These are phyloP conservation scores for Procambarus clarkii DNA, from an alignment of 1,140 invertebrate species.

Conservation along the genomic window DNA sequence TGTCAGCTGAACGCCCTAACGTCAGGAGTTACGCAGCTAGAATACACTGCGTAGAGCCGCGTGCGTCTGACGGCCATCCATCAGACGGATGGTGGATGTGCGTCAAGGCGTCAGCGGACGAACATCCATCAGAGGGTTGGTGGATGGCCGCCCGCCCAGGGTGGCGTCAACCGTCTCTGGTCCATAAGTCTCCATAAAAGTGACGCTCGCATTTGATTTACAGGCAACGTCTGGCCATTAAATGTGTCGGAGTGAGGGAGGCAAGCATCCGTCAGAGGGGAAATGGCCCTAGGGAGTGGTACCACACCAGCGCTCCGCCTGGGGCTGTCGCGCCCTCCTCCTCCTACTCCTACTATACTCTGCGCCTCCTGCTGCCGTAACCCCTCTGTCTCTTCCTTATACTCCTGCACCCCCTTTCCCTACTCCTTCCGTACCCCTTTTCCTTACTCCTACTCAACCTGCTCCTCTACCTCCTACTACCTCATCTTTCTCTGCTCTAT, in stretches of 20 bases:
- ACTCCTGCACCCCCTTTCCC: constrained; percentile 2
- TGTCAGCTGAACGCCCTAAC: too few relatives aligned
- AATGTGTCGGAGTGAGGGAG: constrained; percentile 70
- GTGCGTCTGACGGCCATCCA: constrained; percentile 50
- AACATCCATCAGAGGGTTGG: constrained; percentile 54
- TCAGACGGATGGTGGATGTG: constrained; percentile 49
- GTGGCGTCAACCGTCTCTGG: constrained; percentile 68
- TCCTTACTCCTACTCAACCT: too few relatives aligned
- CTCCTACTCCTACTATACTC: neutral
- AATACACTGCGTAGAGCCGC: neutral
- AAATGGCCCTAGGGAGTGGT: constrained; percentile 68
- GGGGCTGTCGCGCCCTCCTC: neutral
- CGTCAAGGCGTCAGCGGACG: constrained; percentile 45
- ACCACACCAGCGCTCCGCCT: constrained; percentile 28
- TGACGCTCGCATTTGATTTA: constrained; percentile 70
- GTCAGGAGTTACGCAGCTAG: too few relatives aligned
- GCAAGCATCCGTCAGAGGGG: constrained; percentile 69
- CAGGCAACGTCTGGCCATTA: constrained; percentile 70
- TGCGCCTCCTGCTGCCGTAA: neutral
- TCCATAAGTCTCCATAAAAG: constrained; percentile 69
- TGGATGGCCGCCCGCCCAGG: constrained; percentile 64
- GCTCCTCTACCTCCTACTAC: too few relatives aligned
- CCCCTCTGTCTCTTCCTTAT: neutral
- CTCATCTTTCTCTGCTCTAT: too few relatives aligned
- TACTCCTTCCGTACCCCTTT: neutral